Evolutionary conservation across 1,140 invertebrate genomes (phyloP).

Genomic region (Drosophila kepulauana): DNA sequence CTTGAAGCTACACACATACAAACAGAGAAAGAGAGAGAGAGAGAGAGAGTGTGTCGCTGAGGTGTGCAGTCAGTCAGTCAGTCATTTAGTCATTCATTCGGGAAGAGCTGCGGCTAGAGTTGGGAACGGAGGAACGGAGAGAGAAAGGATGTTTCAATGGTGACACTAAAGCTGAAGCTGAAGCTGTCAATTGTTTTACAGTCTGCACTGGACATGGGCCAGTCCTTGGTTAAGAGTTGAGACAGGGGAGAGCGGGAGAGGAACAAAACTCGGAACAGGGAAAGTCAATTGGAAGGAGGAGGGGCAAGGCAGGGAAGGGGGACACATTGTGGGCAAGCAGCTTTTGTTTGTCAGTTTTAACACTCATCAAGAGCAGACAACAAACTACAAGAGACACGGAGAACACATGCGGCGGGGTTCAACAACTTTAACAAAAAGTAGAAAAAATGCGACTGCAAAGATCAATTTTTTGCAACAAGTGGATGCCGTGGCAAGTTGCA

Average conservation of each 20-base stretch:
- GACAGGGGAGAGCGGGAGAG: too few relatives aligned
- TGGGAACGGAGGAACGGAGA: neutral
- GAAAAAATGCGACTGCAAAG: neutral
- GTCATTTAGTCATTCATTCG: neutral
- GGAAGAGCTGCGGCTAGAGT: neutral
- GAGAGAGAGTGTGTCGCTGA: neutral
- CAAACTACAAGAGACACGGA: neutral
- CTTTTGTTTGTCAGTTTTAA: slow-evolving; percentile 41
- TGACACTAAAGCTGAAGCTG: slow-evolving; percentile 19
- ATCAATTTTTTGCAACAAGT: slow-evolving; percentile 7
- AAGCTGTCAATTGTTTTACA: slow-evolving; percentile 61
- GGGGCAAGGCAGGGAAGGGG: neutral
- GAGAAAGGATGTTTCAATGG: slow-evolving; percentile 15
- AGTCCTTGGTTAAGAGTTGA: neutral
- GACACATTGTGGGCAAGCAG: neutral
- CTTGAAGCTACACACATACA: slow-evolving; percentile 35
- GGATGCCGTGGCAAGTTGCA: neutral
- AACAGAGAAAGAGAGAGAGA: neutral
- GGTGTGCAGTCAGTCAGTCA: slow-evolving; percentile 10
- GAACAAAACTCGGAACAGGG: neutral
- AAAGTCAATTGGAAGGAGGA: neutral
- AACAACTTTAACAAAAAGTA: neutral
- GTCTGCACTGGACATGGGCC: slow-evolving; percentile 63
- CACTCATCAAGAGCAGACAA: slow-evolving; percentile 22
- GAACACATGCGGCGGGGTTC: neutral